Evolutionary conservation across 2,888 invertebrate genomes (phyloP).

Genomic region (Monochamus alternatus): DNA sequence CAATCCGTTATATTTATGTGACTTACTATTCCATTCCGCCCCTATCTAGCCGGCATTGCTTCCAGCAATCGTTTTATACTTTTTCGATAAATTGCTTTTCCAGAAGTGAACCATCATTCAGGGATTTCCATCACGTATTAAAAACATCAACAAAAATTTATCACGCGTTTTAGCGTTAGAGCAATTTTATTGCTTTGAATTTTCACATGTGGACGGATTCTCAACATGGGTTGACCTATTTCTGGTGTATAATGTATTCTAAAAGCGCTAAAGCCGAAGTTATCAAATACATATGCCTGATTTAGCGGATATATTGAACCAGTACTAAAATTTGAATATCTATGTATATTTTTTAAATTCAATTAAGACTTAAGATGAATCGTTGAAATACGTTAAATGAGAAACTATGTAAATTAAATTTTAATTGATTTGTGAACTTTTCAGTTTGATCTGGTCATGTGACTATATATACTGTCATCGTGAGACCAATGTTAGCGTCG

Average conservation of each 20-base stretch:
- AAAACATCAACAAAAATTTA: conserved; percentile 34
- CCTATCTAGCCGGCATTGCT: conserved; percentile 45
- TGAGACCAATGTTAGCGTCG: too few species aligned
- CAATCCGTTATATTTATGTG: conserved; percentile 61
- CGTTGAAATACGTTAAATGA: too few species aligned
- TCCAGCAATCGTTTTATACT: conserved; percentile 43
- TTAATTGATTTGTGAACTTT: too few species aligned
- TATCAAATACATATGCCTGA: too few species aligned
- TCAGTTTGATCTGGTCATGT: too few species aligned
- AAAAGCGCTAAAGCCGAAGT: neutral
- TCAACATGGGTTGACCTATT: conserved; percentile 1
- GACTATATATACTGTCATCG: too few species aligned
- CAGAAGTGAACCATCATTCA: conserved; percentile 47
- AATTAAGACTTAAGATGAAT: too few species aligned
- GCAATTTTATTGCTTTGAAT: conserved; percentile 13
- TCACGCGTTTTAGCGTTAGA: conserved; percentile 21
- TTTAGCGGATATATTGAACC: neutral
- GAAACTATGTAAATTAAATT: too few species aligned
- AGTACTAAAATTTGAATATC: neutral
- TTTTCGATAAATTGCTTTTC: conserved; percentile 49
- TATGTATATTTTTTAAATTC: neutral
- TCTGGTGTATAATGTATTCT: neutral
- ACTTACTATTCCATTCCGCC: conserved; percentile 47
- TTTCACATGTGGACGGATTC: conserved; percentile 7
- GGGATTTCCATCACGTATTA: conserved; percentile 37